Percentiles rank a stretch among this genome's conserved stretches.
phyloP scores from a whole-genome alignment of 92 coral and sea anemone species.

The Desmophyllum pertusum region DNA sequence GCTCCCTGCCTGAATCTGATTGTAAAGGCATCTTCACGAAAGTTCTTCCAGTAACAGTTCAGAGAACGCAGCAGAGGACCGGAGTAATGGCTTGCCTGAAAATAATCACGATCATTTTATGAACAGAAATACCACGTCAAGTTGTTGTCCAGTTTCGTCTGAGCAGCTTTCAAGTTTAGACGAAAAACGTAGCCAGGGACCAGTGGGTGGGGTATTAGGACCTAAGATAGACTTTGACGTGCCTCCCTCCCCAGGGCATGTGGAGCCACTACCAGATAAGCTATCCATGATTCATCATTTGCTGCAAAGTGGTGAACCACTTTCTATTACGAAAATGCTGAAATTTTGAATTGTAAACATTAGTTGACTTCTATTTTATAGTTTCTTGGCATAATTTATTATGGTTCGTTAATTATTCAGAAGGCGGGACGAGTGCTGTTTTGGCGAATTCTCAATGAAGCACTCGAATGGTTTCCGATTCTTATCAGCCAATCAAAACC shows the following conservation, averaged over 20 bases:
- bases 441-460: not conserved
- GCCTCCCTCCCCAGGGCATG: conserved; percentile 74
- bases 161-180: not conserved
- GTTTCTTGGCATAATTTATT: not conserved
- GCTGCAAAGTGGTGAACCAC: conserved; percentile 36
- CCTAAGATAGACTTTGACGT: conserved; percentile 25
- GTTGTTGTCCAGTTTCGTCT: not conserved
- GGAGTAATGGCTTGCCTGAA: not conserved
- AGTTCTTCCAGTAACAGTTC: not conserved
- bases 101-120: not conserved
- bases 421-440: not conserved
- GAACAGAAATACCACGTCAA: not conserved
- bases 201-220: not conserved
- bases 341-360: conserved; percentile 17
- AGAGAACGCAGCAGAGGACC: not conserved
- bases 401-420: not conserved
- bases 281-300: conserved; percentile 40
- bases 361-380: no score
- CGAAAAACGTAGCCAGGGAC: not conserved
- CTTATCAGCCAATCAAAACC: no score
- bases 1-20: not conserved
- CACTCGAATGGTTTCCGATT: not conserved
- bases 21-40: not conserved
- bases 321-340: not conserved
- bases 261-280: conserved; percentile 42